Conservation (phyloP, 1,140 invertebrate genomes). For the Apis mellifera region Amel_HAv3.1 CM009931.2:23711001-23711500, state of each 20-base stretch:
- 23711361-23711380: neutral
- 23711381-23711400: neutral
- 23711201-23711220: neutral
- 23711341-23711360: neutral
- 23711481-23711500: no score
- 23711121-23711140: neutral
- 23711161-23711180: neutral
- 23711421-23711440: neutral
- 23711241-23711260: neutral
- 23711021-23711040: neutral
- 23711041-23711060: neutral
- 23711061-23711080: neutral
- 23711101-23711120: conserved; percentile 42
- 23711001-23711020: conserved; percentile 2
- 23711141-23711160: neutral
- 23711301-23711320: no score
- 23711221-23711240: neutral
- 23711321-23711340: neutral
- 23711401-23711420: rapidly evolving
- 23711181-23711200: neutral
- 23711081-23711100: conserved; percentile 6
- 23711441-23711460: conserved; percentile 4
- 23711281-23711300: neutral
- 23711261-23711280: neutral
- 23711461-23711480: neutral